Evolutionary conservation across 2,888 invertebrate genomes (phyloP), one percentile per base, ranked within the genome.

Genomic region (Nomada goodeniana): DNA sequence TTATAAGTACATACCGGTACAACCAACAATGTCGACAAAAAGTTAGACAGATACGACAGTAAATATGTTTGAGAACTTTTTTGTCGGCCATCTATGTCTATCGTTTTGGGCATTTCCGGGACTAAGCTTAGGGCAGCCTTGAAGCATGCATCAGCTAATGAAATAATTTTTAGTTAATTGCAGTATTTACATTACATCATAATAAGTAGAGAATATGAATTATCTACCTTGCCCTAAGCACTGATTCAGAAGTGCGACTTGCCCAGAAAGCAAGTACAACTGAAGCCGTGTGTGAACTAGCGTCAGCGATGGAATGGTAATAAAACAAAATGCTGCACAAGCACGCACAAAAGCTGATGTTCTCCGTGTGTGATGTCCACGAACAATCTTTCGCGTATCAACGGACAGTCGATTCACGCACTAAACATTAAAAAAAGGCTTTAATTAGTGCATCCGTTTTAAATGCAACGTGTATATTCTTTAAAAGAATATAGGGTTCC

Each of bases 241-340:
- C 90, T 97, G 96, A 95, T 98, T 98, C 76, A 97, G 95, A 80
- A 99, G 95, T 36, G 98, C 98, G 61, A 98, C 97, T 94, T 98
- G 98, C 23, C 98, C 98, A 18, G 97, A 97, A 10, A 98, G 94
- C 76, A 98, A 95, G 94, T 98, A 98, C 65, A 99, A 95, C 89
- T 97, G 97, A 89, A 98, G 95, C 91, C 97, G 96, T 36, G 96
- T 95, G 80, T 97, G 96, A n/a, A 96, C 95, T 80, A 97, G 97
- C 89, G 95, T 96, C 92, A 99, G 96, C 18, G 99, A 99, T n/a
- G 99, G 99, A 92, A 98, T 97, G 11, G 99, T 99, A 83, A 99
- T 98, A 94, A 97, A 99, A 94, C 97, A 97, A 94, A 98, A 99
- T 0, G 99, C 99, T 61, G 98, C 97, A 94, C 99, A 99, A 2